Conservation (phyloP, 2,797 vertebrate species). For the Periparus ater region DNA sequence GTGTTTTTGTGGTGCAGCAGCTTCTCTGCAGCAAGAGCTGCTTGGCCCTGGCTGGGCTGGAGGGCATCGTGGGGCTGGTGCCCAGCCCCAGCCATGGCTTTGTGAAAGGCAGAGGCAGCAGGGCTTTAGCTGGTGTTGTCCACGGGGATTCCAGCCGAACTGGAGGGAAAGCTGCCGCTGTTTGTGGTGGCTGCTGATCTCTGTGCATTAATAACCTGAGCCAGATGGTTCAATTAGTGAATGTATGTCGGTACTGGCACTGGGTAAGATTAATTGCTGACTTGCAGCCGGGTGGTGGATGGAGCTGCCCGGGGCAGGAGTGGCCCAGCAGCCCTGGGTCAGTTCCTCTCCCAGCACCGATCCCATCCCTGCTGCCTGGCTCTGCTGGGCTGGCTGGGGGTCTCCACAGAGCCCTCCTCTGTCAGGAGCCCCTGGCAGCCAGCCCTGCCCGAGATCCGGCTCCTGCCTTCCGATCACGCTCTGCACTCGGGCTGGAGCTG, state of each 20-base stretch:
- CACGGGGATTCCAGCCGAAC: rapidly evolving
- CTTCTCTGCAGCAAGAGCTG: background rate
- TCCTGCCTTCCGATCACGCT: background rate
- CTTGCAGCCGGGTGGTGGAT: background rate
- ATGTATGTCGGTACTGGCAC: background rate
- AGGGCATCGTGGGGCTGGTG: rapidly evolving
- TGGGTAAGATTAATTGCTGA: background rate
- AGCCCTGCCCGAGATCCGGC: background rate
- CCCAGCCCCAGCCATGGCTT: rapidly evolving
- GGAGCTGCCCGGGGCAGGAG: background rate
- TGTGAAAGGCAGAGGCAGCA: background rate
- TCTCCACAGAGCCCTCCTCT: too few relatives aligned
- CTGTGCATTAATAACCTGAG: background rate
- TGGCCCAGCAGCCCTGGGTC: background rate
- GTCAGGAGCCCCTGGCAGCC: background rate
- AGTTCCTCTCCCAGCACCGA: rapidly evolving
- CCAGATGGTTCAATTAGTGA: background rate
- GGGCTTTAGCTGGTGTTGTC: background rate
- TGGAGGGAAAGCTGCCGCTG: background rate
- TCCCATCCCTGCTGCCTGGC: background rate
- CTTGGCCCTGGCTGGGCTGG: background rate
- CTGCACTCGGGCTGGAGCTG: background rate
- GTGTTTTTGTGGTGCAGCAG: background rate
- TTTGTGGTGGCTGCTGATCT: background rate
- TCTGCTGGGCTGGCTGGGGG: background rate